Percentiles rank a stretch among this genome's conserved stretches.
Evolutionary conservation across 2,113 vertebrate species (phyloP).

Genomic region (Nothobranchius furzeri): DNA sequence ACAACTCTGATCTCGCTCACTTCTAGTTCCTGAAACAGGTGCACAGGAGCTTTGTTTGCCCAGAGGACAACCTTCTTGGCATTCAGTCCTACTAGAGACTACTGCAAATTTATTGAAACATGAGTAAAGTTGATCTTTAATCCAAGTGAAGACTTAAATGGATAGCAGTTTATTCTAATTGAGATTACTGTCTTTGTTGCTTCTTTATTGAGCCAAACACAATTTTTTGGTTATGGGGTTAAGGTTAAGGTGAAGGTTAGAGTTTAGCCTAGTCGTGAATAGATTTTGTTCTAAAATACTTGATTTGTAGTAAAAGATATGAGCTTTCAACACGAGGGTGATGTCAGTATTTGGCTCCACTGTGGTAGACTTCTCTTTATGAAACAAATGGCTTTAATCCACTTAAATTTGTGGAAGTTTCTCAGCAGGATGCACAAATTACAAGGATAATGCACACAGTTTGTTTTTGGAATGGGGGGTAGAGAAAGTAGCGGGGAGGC

Average conservation of each 20-base stretch:
- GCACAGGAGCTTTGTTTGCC: too few relatives aligned
- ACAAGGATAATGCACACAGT: slow-evolving; percentile 42
- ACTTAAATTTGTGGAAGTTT: slow-evolving; percentile 56
- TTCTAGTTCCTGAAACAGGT: too few relatives aligned
- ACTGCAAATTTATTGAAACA: not conserved
- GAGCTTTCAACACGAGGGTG: slow-evolving; percentile 24
- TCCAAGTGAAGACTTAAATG: slow-evolving; percentile 14
- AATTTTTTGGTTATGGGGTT: slow-evolving; percentile 13
- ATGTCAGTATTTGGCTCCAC: slow-evolving; percentile 43
- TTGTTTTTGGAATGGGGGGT: slow-evolving; percentile 16
- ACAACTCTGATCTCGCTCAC: too few relatives aligned
- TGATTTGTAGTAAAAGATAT: slow-evolving; percentile 12
- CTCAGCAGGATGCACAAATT: slow-evolving; percentile 59
- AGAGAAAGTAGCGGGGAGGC: slow-evolving; percentile 16
- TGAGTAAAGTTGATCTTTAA: slow-evolving; percentile 9
- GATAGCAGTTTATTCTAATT: not conserved
- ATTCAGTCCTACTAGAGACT: too few relatives aligned
- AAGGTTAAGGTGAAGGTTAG: not conserved
- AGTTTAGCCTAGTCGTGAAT: slow-evolving; percentile 31
- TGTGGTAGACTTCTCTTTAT: slow-evolving; percentile 34
- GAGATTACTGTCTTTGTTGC: too few relatives aligned
- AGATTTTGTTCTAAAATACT: slow-evolving; percentile 35
- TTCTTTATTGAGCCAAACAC: too few relatives aligned
- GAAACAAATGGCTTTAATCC: slow-evolving; percentile 63
- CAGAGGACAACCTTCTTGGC: too few relatives aligned